Conservation (phyloP, 1,140 invertebrate genomes). For the Neodiprion pinetum region DNA sequence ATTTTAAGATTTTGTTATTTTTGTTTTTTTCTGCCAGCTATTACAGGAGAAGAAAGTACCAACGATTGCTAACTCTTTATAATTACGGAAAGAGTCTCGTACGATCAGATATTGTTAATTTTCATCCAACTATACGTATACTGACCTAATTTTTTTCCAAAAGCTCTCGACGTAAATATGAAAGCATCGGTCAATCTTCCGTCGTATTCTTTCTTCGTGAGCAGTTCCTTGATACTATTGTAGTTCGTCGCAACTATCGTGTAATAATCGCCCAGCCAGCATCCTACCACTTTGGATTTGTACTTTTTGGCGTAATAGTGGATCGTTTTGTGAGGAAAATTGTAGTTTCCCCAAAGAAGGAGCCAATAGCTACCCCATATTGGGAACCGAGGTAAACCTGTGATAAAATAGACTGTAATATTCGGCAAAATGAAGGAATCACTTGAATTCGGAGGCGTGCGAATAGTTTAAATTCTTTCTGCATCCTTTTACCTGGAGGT, state of each 20-base stretch:
- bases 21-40: too few species aligned
- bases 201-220: conserved; percentile 54
- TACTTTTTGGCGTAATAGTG: conserved; percentile 44
- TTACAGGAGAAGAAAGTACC: too few species aligned
- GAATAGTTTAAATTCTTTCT: not conserved
- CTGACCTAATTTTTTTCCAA: conserved; percentile 49
- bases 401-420: not conserved
- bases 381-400: conserved; percentile 44
- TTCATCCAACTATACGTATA: not conserved
- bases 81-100: too few species aligned
- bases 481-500: conserved; percentile 37
- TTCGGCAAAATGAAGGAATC: not conserved
- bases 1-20: too few species aligned
- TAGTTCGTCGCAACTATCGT: conserved; percentile 51
- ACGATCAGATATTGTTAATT: too few species aligned
- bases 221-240: conserved; percentile 52
- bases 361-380: conserved; percentile 46
- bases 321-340: conserved; percentile 34
- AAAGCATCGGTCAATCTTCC: conserved; percentile 43
- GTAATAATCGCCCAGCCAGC: conserved; percentile 51
- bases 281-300: conserved; percentile 57
- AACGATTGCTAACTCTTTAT: too few species aligned
- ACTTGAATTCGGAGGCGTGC: not conserved
- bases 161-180: conserved; percentile 37
- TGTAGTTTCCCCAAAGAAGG: conserved; percentile 41